Conservation (phyloP, 2,888 invertebrate genomes). For the Agrypnus murinus region DNA sequence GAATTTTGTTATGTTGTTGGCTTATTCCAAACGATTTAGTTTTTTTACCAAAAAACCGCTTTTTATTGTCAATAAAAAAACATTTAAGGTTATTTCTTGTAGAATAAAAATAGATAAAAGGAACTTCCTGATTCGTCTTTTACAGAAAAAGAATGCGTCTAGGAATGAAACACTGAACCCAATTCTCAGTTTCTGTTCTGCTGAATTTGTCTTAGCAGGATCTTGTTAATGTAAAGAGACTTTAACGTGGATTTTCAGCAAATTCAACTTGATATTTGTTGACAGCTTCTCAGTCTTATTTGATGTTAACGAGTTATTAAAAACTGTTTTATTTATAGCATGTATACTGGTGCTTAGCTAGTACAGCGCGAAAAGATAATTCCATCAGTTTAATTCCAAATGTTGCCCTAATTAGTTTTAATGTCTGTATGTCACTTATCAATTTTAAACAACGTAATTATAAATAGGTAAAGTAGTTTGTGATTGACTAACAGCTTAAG, state of each 20-base stretch:
- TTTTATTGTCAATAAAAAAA: constrained; percentile 6
- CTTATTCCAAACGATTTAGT: not conserved
- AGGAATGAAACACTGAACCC: not conserved
- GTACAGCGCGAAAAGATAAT: too few species aligned
- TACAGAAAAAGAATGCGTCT: not conserved
- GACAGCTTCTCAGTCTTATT: not conserved
- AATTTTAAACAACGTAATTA: too few species aligned
- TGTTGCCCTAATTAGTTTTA: too few species aligned
- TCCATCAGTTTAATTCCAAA: too few species aligned
- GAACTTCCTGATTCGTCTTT: constrained; percentile 4
- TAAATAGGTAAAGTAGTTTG: too few species aligned
- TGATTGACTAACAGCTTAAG: too few species aligned
- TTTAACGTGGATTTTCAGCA: not conserved
- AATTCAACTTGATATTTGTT: constrained; percentile 6
- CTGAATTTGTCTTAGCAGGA: not conserved
- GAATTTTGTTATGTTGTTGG: not conserved
- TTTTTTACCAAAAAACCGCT: constrained; percentile 3
- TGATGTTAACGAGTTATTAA: not conserved
- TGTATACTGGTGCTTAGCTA: too few species aligned
- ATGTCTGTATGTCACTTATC: too few species aligned
- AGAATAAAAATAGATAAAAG: constrained; percentile 18
- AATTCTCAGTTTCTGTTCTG: not conserved
- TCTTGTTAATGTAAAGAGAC: constrained; percentile 4
- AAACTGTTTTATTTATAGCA: too few species aligned
- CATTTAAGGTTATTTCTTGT: constrained; percentile 4